phyloP scores from a whole-genome alignment of 2,797 vertebrate species.

The Gallinago solitaria region DNA sequence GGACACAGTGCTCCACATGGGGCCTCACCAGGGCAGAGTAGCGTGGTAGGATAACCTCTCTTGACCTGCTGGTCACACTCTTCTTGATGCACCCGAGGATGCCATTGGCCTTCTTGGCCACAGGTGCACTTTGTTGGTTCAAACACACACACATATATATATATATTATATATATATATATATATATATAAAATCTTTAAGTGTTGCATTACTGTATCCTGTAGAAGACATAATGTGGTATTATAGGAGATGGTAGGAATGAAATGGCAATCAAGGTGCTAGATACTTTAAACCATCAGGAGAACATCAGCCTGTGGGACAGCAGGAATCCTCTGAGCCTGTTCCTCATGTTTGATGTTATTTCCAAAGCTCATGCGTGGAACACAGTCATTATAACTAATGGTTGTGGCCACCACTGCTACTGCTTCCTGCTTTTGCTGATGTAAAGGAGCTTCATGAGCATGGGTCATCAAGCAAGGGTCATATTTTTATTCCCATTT shows the following conservation, averaged over 20 bases:
- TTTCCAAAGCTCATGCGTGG: not conserved
- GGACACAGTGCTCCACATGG: no score
- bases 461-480: not conserved
- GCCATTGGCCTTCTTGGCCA: no score
- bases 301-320: not conserved
- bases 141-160: no score
- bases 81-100: no score
- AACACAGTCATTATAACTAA: not conserved
- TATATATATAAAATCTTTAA: not conserved
- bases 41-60: no score
- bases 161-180: no score
- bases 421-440: not conserved
- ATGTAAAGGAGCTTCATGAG: not conserved
- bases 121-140: no score
- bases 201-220: not conserved
- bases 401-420: not conserved
- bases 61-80: no score
- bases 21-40: no score
- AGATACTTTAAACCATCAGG: accelerated
- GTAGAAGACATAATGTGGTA: not conserved
- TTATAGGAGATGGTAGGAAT: not conserved
- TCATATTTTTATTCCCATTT: not conserved
- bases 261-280: not conserved
- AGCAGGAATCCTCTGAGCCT: not conserved
- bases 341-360: not conserved